A percentile compares a stretch with the other conserved stretches of the same genome.
phyloP scores from a whole-genome alignment of 2,113 vertebrate genomes.

The Microtus ochrogaster region DNA sequence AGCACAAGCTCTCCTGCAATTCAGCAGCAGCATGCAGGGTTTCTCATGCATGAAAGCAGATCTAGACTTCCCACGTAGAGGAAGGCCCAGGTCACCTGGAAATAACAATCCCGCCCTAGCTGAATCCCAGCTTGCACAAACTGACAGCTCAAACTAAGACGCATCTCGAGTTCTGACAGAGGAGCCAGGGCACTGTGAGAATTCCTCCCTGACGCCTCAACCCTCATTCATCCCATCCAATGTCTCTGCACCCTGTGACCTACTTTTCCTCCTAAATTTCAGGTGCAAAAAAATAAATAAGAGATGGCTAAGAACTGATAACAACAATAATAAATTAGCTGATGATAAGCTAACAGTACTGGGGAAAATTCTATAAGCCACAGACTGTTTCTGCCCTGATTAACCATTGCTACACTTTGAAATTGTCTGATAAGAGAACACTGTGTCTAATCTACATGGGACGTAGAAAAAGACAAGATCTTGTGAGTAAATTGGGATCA shows the following conservation, averaged over 20 bases:
- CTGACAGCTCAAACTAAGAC: background rate
- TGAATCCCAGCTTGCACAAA: background rate
- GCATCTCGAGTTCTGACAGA: background rate
- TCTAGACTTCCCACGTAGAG: conserved; percentile 14
- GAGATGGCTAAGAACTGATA: background rate
- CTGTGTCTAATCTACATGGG: too few species aligned
- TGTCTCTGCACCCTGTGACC: background rate
- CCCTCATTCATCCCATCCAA: fast-evolving
- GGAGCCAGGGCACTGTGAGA: background rate
- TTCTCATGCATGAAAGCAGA: background rate
- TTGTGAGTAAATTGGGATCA: too few species aligned
- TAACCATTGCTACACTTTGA: background rate
- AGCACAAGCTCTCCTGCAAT: background rate
- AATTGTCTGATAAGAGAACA: background rate
- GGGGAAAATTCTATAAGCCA: conserved; percentile 36
- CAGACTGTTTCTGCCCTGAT: background rate
- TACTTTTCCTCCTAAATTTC: background rate
- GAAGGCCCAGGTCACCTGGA: conserved; percentile 33
- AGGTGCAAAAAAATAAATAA: background rate
- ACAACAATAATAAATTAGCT: background rate
- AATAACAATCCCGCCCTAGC: background rate
- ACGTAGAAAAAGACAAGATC: too few species aligned
- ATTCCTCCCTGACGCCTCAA: background rate
- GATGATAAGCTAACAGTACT: background rate
- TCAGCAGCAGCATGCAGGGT: background rate